A percentile compares a stretch with the other conserved stretches of the same genome.
Conservation (phyloP, 2,113 vertebrate genomes). For the Scomber scombrus region DNA sequence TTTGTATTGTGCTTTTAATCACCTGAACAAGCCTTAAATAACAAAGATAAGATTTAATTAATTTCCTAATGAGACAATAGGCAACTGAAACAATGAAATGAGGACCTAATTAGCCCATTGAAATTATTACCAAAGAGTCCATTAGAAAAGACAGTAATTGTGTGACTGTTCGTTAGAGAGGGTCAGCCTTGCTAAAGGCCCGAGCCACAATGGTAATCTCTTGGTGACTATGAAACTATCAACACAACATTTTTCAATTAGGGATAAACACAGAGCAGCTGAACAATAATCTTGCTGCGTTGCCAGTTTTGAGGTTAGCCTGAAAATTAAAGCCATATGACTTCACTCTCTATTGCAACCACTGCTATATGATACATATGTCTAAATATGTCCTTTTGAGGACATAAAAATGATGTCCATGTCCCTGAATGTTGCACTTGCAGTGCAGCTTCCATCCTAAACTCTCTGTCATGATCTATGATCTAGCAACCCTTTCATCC, state of each 20-base stretch:
- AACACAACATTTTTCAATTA: constrained; percentile 43
- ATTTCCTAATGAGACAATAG: constrained; percentile 50
- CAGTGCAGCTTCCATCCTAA: not conserved
- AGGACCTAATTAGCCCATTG: constrained; percentile 59
- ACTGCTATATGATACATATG: not conserved
- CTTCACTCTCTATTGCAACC: constrained; percentile 16
- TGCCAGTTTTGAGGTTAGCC: constrained; percentile 25
- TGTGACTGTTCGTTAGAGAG: constrained; percentile 39
- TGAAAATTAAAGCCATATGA: constrained; percentile 33
- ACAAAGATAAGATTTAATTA: constrained; percentile 48
- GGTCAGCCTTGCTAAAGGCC: constrained; percentile 53
- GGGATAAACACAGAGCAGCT: constrained; percentile 42
- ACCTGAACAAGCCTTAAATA: constrained; percentile 56
- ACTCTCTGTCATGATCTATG: constrained; percentile 37
- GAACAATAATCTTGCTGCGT: constrained; percentile 36
- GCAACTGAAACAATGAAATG: constrained; percentile 56
- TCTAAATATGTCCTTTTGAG: constrained; percentile 4
- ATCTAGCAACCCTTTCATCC: constrained; percentile 53
- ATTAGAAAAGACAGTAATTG: constrained; percentile 55
- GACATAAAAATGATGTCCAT: constrained; percentile 13
- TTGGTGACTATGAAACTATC: constrained; percentile 41
- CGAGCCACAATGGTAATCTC: constrained; percentile 46
- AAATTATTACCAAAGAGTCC: constrained; percentile 58
- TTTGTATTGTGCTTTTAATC: constrained; percentile 52
- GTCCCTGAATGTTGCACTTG: not conserved